phyloP scores from a whole-genome alignment of 2,113 vertebrate genomes.

The Anoplopoma fimbria region DNA sequence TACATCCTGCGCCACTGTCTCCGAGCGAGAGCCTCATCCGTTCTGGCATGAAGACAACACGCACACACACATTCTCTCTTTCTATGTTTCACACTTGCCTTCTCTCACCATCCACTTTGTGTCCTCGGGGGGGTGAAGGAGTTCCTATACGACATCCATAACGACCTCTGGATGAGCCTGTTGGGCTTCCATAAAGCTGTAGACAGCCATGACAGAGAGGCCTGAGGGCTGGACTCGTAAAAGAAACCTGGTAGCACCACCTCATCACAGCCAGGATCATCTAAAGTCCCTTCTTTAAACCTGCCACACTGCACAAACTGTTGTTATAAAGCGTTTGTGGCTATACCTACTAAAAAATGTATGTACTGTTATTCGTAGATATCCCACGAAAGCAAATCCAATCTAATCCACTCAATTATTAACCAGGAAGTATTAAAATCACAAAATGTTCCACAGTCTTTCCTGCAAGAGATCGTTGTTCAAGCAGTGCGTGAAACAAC shows the following conservation, averaged over 20 bases:
- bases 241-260: slow-evolving; percentile 40
- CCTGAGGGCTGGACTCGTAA: slow-evolving; percentile 42
- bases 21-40: slow-evolving; percentile 35
- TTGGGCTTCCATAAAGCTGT: slow-evolving; percentile 54
- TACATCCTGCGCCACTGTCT: slow-evolving; percentile 39
- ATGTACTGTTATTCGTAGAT: too few species aligned
- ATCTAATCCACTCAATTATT: too few species aligned
- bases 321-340: neutral
- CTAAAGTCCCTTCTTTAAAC: slow-evolving; percentile 17
- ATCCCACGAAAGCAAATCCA: too few species aligned
- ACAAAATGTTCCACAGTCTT: too few species aligned
- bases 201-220: slow-evolving; percentile 31
- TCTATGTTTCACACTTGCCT: slow-evolving; percentile 13
- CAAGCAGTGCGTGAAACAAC: too few species aligned
- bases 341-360: neutral
- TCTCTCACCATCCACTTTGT: slow-evolving; percentile 16
- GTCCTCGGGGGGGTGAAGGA: slow-evolving; percentile 23
- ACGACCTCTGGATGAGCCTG: slow-evolving; percentile 50
- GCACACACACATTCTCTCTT: neutral
- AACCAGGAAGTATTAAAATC: too few species aligned
- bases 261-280: slow-evolving; percentile 28
- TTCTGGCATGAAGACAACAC: slow-evolving; percentile 11
- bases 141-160: slow-evolving; percentile 31
- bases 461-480: too few species aligned
- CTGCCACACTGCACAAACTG: neutral